Evolutionary conservation across 1,140 invertebrate genomes (phyloP).

Genomic region (Drosophila ercepeae): DNA sequence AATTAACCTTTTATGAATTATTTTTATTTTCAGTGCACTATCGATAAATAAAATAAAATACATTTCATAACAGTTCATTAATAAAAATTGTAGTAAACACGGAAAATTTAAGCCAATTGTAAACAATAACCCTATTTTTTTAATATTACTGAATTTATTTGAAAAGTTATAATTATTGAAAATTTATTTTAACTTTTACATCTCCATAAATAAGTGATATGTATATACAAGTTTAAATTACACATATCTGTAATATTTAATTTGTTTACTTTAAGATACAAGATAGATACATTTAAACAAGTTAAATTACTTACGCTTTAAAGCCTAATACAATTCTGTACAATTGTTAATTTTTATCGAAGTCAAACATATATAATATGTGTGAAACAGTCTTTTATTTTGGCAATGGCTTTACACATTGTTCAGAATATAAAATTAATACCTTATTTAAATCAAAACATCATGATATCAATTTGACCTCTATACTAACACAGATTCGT

Average conservation of each 20-base stretch:
- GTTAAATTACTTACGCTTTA: not conserved
- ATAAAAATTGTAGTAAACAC: not conserved
- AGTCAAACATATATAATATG: slow-evolving; percentile 42
- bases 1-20: too few species aligned
- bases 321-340: not conserved
- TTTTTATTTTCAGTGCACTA: not conserved
- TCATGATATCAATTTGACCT: slow-evolving; percentile 1
- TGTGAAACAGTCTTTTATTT: slow-evolving; percentile 71
- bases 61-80: not conserved
- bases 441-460: slow-evolving; percentile 9
- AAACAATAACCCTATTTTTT: not conserved
- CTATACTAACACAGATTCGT: slow-evolving; percentile 5
- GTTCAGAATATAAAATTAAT: slow-evolving; percentile 38
- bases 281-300: not conserved
- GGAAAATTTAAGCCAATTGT: not conserved
- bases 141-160: not conserved
- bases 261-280: not conserved
- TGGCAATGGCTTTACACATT: slow-evolving; percentile 68
- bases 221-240: not conserved
- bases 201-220: not conserved
- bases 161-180: not conserved
- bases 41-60: not conserved
- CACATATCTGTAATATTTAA: not conserved
- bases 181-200: not conserved
- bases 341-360: not conserved